Evolutionary conservation across 2,888 invertebrate species (phyloP).

Genomic region (Diarsia rubi): DNA sequence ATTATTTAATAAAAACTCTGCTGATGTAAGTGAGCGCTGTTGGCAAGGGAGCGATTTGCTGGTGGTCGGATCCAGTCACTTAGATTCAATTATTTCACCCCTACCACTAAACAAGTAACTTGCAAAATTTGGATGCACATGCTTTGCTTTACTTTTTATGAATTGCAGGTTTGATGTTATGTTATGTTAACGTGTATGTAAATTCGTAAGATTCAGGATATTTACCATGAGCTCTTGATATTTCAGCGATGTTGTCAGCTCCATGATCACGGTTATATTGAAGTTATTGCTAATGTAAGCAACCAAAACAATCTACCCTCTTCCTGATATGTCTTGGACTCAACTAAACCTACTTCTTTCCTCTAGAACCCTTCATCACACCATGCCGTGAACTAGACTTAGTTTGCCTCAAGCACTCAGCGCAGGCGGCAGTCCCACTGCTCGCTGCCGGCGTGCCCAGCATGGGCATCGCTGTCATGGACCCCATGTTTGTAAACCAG

Average conservation of each 20-base stretch:
- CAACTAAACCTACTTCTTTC: not conserved
- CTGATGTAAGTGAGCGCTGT: not conserved
- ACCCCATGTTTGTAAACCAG: constrained; percentile 79
- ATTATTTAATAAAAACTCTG: too few relatives aligned
- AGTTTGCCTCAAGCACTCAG: constrained; percentile 76
- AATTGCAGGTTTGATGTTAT: too few relatives aligned
- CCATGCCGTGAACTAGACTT: constrained; percentile 77
- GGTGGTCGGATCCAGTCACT: not conserved
- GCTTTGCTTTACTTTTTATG: too few relatives aligned
- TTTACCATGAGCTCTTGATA: not conserved
- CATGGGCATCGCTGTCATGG: constrained; percentile 77
- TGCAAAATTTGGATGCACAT: too few relatives aligned
- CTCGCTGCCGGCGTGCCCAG: constrained; percentile 80
- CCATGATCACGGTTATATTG: not conserved
- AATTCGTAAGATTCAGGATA: too few relatives aligned
- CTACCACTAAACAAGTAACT: too few relatives aligned
- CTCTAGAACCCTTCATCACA: constrained; percentile 79
- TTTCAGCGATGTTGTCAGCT: not conserved
- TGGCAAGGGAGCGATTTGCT: not conserved
- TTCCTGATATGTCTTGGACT: not conserved
- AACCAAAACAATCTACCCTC: not conserved
- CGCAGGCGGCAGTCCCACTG: constrained; percentile 77
- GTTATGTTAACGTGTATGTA: too few relatives aligned
- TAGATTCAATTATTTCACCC: not conserved
- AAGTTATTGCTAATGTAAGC: not conserved